A percentile compares a stretch with the other conserved stretches of the same genome.
These are phyloP conservation scores for Sussaba pulchella DNA, from an alignment of 2,888 invertebrate species.

Conservation along the genomic window DNA sequence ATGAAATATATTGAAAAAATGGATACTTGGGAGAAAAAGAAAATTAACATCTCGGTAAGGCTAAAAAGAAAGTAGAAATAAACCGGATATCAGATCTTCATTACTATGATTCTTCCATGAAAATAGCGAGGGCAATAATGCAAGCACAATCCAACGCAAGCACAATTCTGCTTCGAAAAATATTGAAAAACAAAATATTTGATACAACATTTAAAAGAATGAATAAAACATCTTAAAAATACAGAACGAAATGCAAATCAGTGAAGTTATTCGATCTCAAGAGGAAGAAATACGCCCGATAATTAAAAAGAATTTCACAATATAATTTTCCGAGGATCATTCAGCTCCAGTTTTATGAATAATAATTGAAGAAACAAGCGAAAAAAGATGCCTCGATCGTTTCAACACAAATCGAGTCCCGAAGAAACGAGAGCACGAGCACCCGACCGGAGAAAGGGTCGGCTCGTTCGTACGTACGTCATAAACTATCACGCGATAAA, in stretches of 20 bases:
- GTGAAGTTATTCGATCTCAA: constrained; percentile 13
- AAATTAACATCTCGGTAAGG: too few species aligned
- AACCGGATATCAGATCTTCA: too few species aligned
- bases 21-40: too few species aligned
- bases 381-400: constrained; percentile 3
- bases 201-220: not conserved
- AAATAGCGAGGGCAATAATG: too few species aligned
- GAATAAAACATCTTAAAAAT: not conserved
- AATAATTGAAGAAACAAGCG: not conserved
- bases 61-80: too few species aligned
- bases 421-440: not conserved
- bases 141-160: too few species aligned
- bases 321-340: not conserved
- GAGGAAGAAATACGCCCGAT: not conserved
- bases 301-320: constrained; percentile 6
- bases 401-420: constrained; percentile 1
- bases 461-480: not conserved
- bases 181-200: too few species aligned
- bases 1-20: too few species aligned
- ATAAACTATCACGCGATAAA: constrained; percentile 22
- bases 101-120: too few species aligned
- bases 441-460: constrained; percentile 8
- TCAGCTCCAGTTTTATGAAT: constrained; percentile 19
- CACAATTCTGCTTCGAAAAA: too few species aligned
- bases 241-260: not conserved